Conservation (phyloP, 2,797 vertebrate genomes). For the Nothura maculosa region DNA sequence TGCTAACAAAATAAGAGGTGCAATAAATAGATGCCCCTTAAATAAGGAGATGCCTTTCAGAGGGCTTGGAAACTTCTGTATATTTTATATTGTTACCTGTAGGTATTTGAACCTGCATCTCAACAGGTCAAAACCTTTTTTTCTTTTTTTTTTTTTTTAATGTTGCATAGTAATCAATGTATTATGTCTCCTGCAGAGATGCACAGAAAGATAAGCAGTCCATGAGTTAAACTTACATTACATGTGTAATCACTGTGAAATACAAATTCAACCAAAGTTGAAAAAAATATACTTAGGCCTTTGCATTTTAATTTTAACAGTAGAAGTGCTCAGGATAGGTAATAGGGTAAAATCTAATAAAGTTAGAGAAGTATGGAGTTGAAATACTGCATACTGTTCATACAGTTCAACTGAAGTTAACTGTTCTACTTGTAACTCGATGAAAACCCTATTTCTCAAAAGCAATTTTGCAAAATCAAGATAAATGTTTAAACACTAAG, state of each 20-base stretch:
- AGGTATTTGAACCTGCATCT: background rate
- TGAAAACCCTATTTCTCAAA: background rate
- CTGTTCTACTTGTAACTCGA: background rate
- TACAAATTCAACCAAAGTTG: background rate
- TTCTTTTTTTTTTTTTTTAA: background rate
- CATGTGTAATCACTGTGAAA: background rate
- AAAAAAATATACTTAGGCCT: background rate
- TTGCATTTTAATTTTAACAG: background rate
- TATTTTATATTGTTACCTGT: background rate
- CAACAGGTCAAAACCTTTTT: background rate
- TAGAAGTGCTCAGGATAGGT: background rate
- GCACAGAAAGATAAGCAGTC: background rate
- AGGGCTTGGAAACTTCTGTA: background rate
- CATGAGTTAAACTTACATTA: background rate
- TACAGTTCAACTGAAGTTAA: too few species aligned
- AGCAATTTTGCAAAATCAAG: background rate
- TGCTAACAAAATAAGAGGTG: background rate
- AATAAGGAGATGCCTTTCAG: background rate
- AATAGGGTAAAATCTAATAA: background rate
- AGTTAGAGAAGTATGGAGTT: background rate
- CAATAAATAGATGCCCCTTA: background rate
- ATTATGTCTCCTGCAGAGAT: background rate
- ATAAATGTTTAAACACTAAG: background rate
- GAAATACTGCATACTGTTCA: too few species aligned
- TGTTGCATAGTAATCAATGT: background rate